Evolutionary conservation across 2,113 vertebrate species (phyloP), one percentile per base, ranked within the genome.

Genomic region (Macquaria australasica): DNA sequence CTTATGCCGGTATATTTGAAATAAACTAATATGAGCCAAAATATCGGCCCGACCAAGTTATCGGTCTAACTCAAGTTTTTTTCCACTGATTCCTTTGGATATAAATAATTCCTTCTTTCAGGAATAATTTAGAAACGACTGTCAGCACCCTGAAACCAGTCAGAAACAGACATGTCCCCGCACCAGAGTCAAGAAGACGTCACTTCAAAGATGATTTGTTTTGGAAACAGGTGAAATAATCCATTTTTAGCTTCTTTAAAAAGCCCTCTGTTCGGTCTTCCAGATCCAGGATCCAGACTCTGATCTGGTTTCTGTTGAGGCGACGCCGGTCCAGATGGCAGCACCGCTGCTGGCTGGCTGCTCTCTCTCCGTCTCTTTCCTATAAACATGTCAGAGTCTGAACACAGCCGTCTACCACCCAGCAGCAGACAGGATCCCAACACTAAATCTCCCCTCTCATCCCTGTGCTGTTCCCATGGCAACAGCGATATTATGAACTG

Each of bases 401-500:
- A 63, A 18, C 60, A 1, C 60, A n/a, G 58, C 67, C 15, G 18
- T 10, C 85, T 5, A 1, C 43, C 62, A n/a, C 78, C 63, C 78
- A 66, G 87, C 69, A 6, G 82, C 70, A 67, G 78, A 80, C 34
- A 0, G 5, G 23, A 39, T 48, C 85, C 25, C 34, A 0, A 1
- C 62, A 6, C 68, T 62, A 67, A 82, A 82, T 70, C 70, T 51
- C 14, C 64, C 56, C 25, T 34, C 51, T 56, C 55, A 16, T 70
- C 58, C 45, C 16, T 41, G 56, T 0, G 3, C 71, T 5, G 79
- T 83, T 45, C n/a, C 69, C 83, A 43, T n/a, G 2, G 58, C 25
- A 51, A 75, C 73, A 1, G 31, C 4, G 45, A 28, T 86, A 51
- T 90, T 90, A 62, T 85, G 77, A 79, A 74, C 63, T 28, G 31